Conservation (phyloP, 1,140 invertebrate genomes). For the Aricia agestis region DNA sequence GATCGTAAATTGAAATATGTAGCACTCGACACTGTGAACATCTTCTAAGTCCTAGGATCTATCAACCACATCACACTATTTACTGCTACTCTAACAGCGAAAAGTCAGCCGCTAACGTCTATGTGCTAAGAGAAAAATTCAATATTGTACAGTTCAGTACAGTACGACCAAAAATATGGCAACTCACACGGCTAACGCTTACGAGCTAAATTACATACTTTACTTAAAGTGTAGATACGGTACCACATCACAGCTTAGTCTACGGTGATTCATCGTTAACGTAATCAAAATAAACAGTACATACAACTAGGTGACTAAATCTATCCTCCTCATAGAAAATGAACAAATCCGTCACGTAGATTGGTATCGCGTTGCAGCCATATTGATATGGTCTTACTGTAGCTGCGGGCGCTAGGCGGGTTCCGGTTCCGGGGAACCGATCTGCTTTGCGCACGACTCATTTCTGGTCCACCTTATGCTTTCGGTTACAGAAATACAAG, state of each 20-base stretch:
- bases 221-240: background rate
- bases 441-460: slow-evolving; percentile 29
- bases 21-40: slow-evolving; percentile 7
- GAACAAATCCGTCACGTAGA: background rate
- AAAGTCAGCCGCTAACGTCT: slow-evolving; percentile 66
- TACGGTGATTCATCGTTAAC: background rate
- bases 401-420: slow-evolving; percentile 66
- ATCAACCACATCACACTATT: slow-evolving; percentile 65
- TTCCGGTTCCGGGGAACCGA: slow-evolving; percentile 34
- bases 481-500: slow-evolving; percentile 65
- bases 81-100: slow-evolving; percentile 65
- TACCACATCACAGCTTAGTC: background rate
- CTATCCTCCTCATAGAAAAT: background rate
- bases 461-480: slow-evolving; percentile 56
- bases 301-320: background rate
- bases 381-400: slow-evolving; percentile 36
- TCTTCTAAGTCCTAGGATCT: slow-evolving; percentile 37
- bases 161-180: slow-evolving; percentile 14
- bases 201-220: background rate
- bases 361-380: background rate
- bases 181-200: background rate
- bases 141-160: slow-evolving; percentile 3
- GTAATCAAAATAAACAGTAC: background rate
- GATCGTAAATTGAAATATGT: background rate
- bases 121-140: slow-evolving; percentile 48